Conservation (phyloP, 1,140 invertebrate genomes). For the Solen grandis region DNA sequence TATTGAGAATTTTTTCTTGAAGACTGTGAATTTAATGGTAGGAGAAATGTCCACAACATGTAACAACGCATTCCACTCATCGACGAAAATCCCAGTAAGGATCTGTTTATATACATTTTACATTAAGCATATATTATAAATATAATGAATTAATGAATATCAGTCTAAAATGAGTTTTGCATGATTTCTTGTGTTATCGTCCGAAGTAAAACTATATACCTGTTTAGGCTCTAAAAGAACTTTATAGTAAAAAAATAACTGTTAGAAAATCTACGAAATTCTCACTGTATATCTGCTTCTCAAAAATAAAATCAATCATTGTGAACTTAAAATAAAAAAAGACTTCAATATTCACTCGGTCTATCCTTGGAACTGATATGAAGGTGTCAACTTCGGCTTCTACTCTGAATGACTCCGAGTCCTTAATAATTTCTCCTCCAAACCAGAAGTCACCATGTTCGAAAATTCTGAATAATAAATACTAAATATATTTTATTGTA, state of each 20-base stretch:
- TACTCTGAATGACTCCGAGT: too few species aligned
- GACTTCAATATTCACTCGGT: too few species aligned
- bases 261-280: too few species aligned
- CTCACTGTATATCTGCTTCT: too few species aligned
- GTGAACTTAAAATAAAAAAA: too few species aligned
- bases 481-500: too few species aligned
- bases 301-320: too few species aligned
- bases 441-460: too few species aligned
- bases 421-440: too few species aligned
- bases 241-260: not conserved
- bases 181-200: not conserved
- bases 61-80: conserved; percentile 38
- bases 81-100: conserved; percentile 8
- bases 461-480: too few species aligned
- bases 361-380: too few species aligned
- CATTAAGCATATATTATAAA: not conserved
- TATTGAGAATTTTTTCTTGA: not conserved
- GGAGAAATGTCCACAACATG: not conserved
- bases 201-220: not conserved
- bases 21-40: not conserved
- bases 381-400: too few species aligned
- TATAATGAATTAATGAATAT: not conserved
- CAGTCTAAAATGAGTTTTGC: not conserved
- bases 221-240: not conserved
- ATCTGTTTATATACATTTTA: not conserved